Evolutionary conservation across 2,113 vertebrate genomes (phyloP), one percentile per base, ranked within the genome.

Genomic region (Psilopogon haemacephalus): DNA sequence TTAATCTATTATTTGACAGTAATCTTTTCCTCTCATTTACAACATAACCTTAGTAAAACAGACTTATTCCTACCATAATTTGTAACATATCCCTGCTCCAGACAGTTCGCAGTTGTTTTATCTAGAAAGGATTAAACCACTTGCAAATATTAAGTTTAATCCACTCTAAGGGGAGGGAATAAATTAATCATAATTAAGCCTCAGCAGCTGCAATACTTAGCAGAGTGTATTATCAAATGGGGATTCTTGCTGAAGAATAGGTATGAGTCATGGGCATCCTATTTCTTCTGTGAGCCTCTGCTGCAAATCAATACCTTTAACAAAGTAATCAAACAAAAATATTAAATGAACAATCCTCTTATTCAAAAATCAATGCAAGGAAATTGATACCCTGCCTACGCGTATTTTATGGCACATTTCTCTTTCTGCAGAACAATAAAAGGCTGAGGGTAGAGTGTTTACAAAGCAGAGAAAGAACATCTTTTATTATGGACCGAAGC

Each of bases 121-220:
- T 93, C 79, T 42, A 67, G 10, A 68, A 86, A 62, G 79, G 93
- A 96, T 88, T 95, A 85, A 95, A 95, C 85, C 82, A 91, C 87
- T 95, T 16, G 60, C 75, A 72, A 93, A 89, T 89, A 91, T 84
- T 80, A 77, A 68, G 63, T 79, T 82, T 94, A 92, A 89, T 94
- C 89, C 79, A 80, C 84, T 88, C 65, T 5, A 33, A 74, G 60
- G 60, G 35, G 72, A 86, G 60, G 69, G 82, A 72, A 94, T 74
- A 89, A 94, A 94, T 94, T 94, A 85, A 94, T 94, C 79, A 65
- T 38, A 92, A 95, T 92, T 91, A 95, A 86, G 68, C 60, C 46
- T 32, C 73, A 60, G 94, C 86, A 78, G 86, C 92, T 73, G 93
- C 89, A 90, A 85, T 91, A 94, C 87, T 82, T 40, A 70, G 70